phyloP scores from a whole-genome alignment of 2,113 vertebrate species.

The Leptobrachium leishanense region DNA sequence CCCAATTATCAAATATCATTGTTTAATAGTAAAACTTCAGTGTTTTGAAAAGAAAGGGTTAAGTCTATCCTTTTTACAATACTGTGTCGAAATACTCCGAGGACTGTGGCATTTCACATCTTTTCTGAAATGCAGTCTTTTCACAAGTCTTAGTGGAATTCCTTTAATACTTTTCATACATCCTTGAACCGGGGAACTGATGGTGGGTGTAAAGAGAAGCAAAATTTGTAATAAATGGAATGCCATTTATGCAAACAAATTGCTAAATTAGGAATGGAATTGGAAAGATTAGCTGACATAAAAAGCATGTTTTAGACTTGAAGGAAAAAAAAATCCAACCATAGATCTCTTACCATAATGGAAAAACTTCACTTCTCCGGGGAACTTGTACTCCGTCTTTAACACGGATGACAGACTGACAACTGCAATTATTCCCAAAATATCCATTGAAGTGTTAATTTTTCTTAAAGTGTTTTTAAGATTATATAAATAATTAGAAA shows the following conservation, averaged over 20 bases:
- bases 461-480: no score
- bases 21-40: no score
- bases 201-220: not conserved
- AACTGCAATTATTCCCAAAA: no score
- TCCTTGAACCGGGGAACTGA: not conserved
- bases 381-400: no score
- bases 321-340: no score
- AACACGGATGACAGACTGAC: no score
- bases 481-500: no score
- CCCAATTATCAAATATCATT: no score
- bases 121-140: constrained; percentile 8
- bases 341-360: no score
- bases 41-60: no score
- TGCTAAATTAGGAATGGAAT: not conserved
- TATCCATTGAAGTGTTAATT: no score
- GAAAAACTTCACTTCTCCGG: no score
- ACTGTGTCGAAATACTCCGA: not conserved
- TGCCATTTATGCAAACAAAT: constrained; percentile 31
- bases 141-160: constrained; percentile 13
- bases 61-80: constrained; percentile 2
- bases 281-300: not conserved
- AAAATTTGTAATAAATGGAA: constrained; percentile 34
- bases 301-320: not conserved
- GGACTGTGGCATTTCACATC: constrained; percentile 12
- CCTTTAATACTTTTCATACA: constrained; percentile 31